A percentile compares a stretch with the other conserved stretches of the same genome.
Conservation (phyloP, 2,113 vertebrate species). For the Scolopax mira region DNA sequence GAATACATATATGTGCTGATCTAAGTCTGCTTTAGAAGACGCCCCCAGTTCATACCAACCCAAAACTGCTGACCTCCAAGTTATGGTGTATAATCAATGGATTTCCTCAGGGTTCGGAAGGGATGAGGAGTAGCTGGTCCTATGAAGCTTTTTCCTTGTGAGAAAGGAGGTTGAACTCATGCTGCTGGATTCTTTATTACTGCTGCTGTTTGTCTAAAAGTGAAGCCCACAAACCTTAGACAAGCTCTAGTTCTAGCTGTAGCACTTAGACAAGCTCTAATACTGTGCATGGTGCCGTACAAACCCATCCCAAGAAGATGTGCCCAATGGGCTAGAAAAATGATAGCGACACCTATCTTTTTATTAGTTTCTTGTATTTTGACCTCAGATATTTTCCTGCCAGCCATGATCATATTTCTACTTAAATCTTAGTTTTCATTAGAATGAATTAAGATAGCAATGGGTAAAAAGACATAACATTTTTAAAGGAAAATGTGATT, state of each 20-base stretch:
- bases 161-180: background rate
- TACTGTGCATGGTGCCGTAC: background rate
- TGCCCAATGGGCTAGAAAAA: background rate
- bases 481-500: background rate
- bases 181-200: background rate
- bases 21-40: constrained; percentile 11
- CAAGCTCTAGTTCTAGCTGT: background rate
- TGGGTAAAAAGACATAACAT: background rate
- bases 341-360: background rate
- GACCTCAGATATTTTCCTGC: background rate
- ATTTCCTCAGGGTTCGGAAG: background rate
- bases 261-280: background rate
- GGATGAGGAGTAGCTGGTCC: background rate
- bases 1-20: background rate
- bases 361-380: background rate
- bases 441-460: background rate
- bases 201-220: background rate
- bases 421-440: background rate
- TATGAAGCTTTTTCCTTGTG: background rate
- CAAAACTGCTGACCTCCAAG: background rate
- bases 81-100: background rate
- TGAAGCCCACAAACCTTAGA: background rate
- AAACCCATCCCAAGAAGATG: background rate
- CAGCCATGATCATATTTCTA: background rate
- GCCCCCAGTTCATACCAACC: background rate